These are phyloP conservation scores for Drosophila mayri DNA, from an alignment of 1,140 invertebrate genomes.

Conservation along the genomic window DNA sequence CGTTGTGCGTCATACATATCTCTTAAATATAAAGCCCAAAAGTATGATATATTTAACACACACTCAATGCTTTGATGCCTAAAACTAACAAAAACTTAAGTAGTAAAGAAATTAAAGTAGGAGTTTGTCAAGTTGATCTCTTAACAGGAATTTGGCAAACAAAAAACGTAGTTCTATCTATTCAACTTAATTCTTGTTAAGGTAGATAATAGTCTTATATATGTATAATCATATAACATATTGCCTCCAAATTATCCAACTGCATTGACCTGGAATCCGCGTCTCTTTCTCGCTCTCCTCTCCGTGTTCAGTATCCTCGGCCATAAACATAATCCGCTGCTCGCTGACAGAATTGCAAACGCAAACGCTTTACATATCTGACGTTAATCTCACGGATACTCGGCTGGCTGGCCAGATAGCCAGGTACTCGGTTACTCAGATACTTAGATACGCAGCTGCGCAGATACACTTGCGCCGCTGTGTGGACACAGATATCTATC, in stretches of 20 bases:
- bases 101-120: too few relatives aligned
- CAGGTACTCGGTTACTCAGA: slow-evolving; percentile 9
- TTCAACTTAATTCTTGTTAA: not conserved
- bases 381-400: slow-evolving; percentile 66
- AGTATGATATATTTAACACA: not conserved
- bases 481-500: slow-evolving; percentile 38
- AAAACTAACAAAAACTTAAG: not conserved
- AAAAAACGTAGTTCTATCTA: not conserved
- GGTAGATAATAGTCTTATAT: not conserved
- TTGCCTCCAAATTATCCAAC: not conserved
- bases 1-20: not conserved
- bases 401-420: slow-evolving; percentile 1
- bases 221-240: too few relatives aligned
- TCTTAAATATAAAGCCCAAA: not conserved
- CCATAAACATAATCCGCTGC: slow-evolving; percentile 70
- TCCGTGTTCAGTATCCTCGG: slow-evolving; percentile 5
- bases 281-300: not conserved
- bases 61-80: too few relatives aligned
- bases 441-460: slow-evolving; percentile 31
- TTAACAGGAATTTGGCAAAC: too few relatives aligned
- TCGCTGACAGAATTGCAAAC: slow-evolving; percentile 47
- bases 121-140: not conserved
- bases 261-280: not conserved
- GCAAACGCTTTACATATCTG: slow-evolving; percentile 64
- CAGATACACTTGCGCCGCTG: slow-evolving; percentile 29